phyloP scores from a whole-genome alignment of 92 coral and sea anemone species.

The Parazoanthus swiftii region DNA sequence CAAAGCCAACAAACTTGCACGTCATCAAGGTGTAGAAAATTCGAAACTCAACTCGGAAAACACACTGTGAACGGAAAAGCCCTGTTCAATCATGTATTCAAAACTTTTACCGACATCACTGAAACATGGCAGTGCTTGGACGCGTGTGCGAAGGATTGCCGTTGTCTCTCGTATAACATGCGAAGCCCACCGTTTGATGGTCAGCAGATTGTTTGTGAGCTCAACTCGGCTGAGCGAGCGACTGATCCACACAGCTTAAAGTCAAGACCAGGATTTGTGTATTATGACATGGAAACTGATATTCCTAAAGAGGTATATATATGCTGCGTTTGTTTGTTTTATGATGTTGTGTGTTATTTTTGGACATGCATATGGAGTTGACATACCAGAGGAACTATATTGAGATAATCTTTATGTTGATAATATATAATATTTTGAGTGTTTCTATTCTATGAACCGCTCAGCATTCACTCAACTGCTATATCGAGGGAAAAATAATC shows the following conservation, averaged over 20 bases:
- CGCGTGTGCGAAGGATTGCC: neutral
- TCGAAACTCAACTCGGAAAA: neutral
- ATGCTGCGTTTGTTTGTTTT: too few species aligned
- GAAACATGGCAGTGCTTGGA: slow-evolving; percentile 4
- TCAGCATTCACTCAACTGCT: too few species aligned
- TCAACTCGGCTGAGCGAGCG: slow-evolving; percentile 20
- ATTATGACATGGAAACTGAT: slow-evolving; percentile 6
- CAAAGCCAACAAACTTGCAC: neutral
- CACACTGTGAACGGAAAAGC: neutral
- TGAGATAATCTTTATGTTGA: too few species aligned
- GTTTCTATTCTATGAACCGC: too few species aligned
- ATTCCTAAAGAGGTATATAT: too few species aligned
- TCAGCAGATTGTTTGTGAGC: neutral
- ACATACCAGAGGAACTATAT: too few species aligned
- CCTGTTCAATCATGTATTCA: slow-evolving; percentile 21
- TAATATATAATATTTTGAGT: too few species aligned
- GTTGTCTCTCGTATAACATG: slow-evolving; percentile 9
- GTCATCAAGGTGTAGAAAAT: neutral
- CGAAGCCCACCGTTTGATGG: neutral
- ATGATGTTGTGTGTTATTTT: too few species aligned
- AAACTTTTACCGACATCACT: neutral
- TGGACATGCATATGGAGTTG: too few species aligned
- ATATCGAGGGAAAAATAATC: too few species aligned
- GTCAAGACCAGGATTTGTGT: slow-evolving; percentile 4
- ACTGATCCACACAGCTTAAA: slow-evolving; percentile 4